A percentile compares a stretch with the other conserved stretches of the same genome.
These are phyloP conservation scores for Toxostoma redivivum DNA, from an alignment of 2,113 vertebrate genomes.

Conservation along the genomic window DNA sequence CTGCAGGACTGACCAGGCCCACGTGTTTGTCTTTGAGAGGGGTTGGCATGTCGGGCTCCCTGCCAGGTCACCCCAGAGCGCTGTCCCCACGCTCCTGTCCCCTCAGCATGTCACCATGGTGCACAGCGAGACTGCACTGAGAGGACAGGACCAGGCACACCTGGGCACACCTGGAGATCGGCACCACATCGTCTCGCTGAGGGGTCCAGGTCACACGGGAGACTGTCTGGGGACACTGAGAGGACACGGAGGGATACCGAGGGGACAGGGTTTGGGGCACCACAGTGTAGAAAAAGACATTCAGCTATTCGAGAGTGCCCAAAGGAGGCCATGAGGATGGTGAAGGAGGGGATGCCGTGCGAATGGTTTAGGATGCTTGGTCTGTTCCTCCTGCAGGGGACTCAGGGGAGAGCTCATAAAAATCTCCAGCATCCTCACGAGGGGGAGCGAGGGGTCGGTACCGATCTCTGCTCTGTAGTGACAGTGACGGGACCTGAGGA, in stretches of 20 bases:
- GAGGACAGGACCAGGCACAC: fast-evolving
- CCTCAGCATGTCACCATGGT: fast-evolving
- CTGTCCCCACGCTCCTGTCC: fast-evolving
- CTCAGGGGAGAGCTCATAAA: neutral
- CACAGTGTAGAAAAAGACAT: neutral
- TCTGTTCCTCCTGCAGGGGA: neutral
- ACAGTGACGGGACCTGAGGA: neutral
- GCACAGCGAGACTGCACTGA: fast-evolving
- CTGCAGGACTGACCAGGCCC: neutral
- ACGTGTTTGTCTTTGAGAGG: fast-evolving
- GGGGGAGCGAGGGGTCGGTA: too few relatives aligned
- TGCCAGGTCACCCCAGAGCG: fast-evolving
- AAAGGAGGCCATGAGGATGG: neutral
- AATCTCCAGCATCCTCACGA: too few relatives aligned
- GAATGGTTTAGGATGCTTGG: neutral
- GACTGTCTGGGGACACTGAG: fast-evolving
- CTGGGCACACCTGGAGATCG: fast-evolving
- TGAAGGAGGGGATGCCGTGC: too few relatives aligned
- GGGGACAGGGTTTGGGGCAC: neutral
- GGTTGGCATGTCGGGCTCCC: too few relatives aligned
- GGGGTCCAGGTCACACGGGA: fast-evolving
- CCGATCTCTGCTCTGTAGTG: neutral
- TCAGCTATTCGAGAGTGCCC: neutral
- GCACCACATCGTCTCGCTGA: fast-evolving
- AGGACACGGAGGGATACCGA: too few relatives aligned